Base-by-base conservation (phyloP, 2,888 invertebrate genomes). In the Stratiomys singularior region DNA sequence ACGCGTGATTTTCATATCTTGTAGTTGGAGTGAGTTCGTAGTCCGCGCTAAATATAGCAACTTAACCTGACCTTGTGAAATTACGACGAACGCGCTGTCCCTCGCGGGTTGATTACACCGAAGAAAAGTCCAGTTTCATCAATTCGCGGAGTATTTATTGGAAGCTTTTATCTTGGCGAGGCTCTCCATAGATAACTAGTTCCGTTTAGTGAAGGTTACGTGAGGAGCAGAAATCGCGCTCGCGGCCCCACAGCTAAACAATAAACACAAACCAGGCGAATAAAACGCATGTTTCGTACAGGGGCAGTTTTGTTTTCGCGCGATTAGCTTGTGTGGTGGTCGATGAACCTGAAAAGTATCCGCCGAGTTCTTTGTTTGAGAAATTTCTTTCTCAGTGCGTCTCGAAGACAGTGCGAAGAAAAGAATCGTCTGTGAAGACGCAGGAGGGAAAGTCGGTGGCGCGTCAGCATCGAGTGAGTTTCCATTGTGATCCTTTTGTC, bases 321-420 rank as follows among this genome's bases (percentile, higher is more conserved):
- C 27, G 74, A 37, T 37, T 58, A 58, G 46, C 58, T 58, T 37
- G 18, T n/a, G 58, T 18, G n/a, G 72, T 56, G 74, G 74, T 58
- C 74, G 58, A 74, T 74, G 74, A 74, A 74, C 74, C 60, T 74
- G 58, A 60, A 23, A 47, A 58, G 44, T 37, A 74, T 58, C 60
- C 27, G 60, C 23, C 3, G 21, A 47, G 44, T 58, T 74, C 74
- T 74, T 74, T 74, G 74, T 74, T 74, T 37, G 25, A 13, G 56
- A 58, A 72, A 60, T 30, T 58, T 30, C 30, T 58, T 30, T 46
- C 69, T 69, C 25, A 25, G 69, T 23, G 2, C 44, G 15, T 69
- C 47, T 44, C 15, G 25, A 25, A 47, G 9, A 11, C 13, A 47
- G 69, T 69, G 47, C 37, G 37, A 37, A 37, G 3, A 37, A 37